phyloP scores from a whole-genome alignment of 35 echinoderm and acorn worm species.

The Patiria miniata region DNA sequence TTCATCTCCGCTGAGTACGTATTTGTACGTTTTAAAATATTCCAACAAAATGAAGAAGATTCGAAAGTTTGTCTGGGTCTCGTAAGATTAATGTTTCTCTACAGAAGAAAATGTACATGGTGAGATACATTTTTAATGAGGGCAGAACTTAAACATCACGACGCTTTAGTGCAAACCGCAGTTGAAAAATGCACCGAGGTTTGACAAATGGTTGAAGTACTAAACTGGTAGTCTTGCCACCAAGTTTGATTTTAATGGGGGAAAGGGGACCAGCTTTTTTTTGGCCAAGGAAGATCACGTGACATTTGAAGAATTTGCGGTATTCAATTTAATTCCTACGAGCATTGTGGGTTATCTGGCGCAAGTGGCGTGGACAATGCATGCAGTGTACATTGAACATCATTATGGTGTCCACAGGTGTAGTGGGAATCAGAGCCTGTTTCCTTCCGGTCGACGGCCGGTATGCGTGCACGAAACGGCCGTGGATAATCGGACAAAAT shows the following conservation, averaged over 20 bases:
- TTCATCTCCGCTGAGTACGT: no score
- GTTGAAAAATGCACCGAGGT: no score
- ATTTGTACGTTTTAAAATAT: no score
- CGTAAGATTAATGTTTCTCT: no score
- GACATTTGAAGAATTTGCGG: background rate
- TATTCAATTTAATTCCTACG: background rate
- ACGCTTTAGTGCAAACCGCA: no score
- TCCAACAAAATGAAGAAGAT: no score
- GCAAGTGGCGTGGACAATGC: background rate
- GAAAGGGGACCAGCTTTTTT: background rate
- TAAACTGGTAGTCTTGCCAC: background rate
- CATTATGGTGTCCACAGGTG: background rate
- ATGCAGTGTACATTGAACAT: background rate
- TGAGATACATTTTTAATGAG: no score
- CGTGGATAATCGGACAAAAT: background rate
- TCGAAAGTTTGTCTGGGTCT: no score
- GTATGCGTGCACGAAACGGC: no score
- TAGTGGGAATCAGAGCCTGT: background rate
- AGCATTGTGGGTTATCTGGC: background rate
- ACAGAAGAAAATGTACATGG: no score
- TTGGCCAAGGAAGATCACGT: background rate
- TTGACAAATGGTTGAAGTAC: no score
- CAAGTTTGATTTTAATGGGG: background rate
- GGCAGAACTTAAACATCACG: no score
- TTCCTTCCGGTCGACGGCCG: conserved; percentile 16